Percentiles rank a stretch among this genome's conserved stretches.
Evolutionary conservation across 2,888 invertebrate genomes (phyloP).

Genomic region (Entomobrya proxima): DNA sequence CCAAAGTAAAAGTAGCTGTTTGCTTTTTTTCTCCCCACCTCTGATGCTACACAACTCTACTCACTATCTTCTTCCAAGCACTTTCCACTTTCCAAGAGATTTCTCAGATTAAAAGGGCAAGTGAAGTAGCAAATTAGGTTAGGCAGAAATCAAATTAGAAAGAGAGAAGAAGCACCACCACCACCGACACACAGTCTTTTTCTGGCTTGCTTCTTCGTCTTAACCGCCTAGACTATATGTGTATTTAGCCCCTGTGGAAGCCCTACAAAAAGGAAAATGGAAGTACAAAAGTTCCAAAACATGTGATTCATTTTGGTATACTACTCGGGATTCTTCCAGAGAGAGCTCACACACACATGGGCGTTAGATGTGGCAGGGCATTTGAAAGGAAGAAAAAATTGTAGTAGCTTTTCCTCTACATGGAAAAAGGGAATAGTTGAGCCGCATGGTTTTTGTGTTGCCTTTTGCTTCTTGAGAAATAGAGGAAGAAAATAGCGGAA

Average conservation of each 20-base stretch:
- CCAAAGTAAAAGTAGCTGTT: not conserved
- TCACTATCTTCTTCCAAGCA: not conserved
- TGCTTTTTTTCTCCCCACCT: not conserved
- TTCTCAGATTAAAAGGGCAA: conserved; percentile 64
- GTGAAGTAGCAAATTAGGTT: conserved; percentile 66
- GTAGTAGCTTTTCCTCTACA: not conserved
- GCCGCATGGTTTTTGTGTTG: not conserved
- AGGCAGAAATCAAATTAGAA: conserved; percentile 61
- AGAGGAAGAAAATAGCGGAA: conserved; percentile 44
- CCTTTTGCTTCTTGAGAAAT: conserved; percentile 1
- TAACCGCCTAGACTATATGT: not conserved
- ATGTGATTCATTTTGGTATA: conserved; percentile 3
- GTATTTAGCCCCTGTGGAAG: conserved; percentile 27
- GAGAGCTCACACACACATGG: not conserved
- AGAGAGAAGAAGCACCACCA: not conserved
- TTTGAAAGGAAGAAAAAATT: not conserved
- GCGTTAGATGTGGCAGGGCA: not conserved
- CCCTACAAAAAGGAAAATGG: not conserved
- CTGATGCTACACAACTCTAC: not conserved
- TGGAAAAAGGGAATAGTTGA: not conserved
- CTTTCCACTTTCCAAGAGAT: conserved; percentile 39
- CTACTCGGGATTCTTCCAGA: not conserved
- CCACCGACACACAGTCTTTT: not conserved
- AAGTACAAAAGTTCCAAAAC: not conserved
- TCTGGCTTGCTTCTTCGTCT: not conserved